Percentiles rank a stretch among this genome's conserved stretches.
Evolutionary conservation across 1,140 invertebrate species (phyloP).

Genomic region (Phenacoccus solenopsis): DNA sequence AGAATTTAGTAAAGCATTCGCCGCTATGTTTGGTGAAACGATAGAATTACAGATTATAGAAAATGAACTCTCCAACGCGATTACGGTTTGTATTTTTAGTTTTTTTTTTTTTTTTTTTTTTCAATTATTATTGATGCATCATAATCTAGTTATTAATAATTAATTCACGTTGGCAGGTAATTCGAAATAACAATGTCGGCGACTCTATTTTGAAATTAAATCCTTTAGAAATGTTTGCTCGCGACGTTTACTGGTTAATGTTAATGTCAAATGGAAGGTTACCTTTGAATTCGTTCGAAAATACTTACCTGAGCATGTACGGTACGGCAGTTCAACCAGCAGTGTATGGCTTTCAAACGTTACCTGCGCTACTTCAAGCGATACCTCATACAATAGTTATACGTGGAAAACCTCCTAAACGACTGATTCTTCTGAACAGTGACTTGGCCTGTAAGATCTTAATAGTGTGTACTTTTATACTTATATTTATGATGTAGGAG

Average conservation of each 20-base stretch:
- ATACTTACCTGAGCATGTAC: slow-evolving; percentile 40
- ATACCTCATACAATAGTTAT: slow-evolving; percentile 43
- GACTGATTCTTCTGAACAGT: slow-evolving; percentile 35
- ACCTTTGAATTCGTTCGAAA: slow-evolving; percentile 41
- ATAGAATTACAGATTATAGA: slow-evolving; percentile 38
- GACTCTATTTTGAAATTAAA: slow-evolving; percentile 39
- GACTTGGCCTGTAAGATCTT: slow-evolving; percentile 34
- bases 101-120: slow-evolving; percentile 6
- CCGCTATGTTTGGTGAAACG: slow-evolving; percentile 35
- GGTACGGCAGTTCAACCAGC: slow-evolving; percentile 41
- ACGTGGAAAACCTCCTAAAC: slow-evolving; percentile 34
- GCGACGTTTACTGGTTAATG: slow-evolving; percentile 43
- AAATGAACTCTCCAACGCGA: slow-evolving; percentile 38
- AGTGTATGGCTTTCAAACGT: slow-evolving; percentile 41
- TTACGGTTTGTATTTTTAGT: slow-evolving; percentile 34
- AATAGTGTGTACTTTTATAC: too few relatives aligned
- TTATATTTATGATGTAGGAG: not conserved
- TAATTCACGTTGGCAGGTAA: slow-evolving; percentile 19
- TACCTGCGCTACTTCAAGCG: slow-evolving; percentile 39
- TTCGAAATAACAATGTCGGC: slow-evolving; percentile 27
- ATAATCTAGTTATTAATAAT: too few relatives aligned
- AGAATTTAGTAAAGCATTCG: slow-evolving; percentile 38
- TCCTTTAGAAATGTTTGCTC: slow-evolving; percentile 42
- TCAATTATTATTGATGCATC: too few relatives aligned
- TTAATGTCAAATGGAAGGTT: slow-evolving; percentile 40